Base-by-base conservation (phyloP, 2,113 vertebrate genomes). In the Saguinus imperator region DNA sequence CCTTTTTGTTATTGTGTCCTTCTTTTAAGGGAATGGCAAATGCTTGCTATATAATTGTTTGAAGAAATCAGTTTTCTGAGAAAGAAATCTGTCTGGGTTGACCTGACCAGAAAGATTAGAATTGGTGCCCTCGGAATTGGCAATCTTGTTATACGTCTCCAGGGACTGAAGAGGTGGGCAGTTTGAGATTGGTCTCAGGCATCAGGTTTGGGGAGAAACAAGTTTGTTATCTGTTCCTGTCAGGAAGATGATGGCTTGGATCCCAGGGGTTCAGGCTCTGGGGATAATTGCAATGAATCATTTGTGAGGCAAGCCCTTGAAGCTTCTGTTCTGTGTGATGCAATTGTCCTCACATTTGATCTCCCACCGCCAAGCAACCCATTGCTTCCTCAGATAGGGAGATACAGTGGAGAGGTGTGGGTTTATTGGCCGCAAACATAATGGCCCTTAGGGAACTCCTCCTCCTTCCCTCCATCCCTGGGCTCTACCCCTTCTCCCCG, bases 31-130 rank as follows among this genome's bases (percentile, higher is more conserved):
- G 50, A 94, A 58, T 23, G 50, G 64, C 35, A 79, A 94, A 75
- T 89, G 66, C 80, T 95, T 91, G 77, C 58, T 73, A 23, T 82
- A 5, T 25, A 68, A 45, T 43, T 80, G 40, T 75, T 94, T 11
- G 82, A 88, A 90, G 52, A 94, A 95, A 93, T 94, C 83, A 21
- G 72, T 91, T 82, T 96, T 96, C 93, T 80, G 61, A 96, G 57
- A 89, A 94, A 75, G 81, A 66, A 83, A 76, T 66, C 0, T 0
- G 14, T 80, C 50, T 72, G 50, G 8, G 52, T 86, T 80, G 76
- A 91, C 32, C 75, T 68, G 88, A 91, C 27, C 37, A 95, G 55
- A 52, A 61, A 91, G 84, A 85, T 87, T 48, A 57, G 86, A 83
- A 95, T 45, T 27, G 6, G 25, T 80, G 43, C 37, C 29, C 29